A percentile compares a stretch with the other conserved stretches of the same genome.
These are phyloP conservation scores for Leptoteleia sp. DNA, from an alignment of 1,140 invertebrate species.

Conservation along the genomic window DNA sequence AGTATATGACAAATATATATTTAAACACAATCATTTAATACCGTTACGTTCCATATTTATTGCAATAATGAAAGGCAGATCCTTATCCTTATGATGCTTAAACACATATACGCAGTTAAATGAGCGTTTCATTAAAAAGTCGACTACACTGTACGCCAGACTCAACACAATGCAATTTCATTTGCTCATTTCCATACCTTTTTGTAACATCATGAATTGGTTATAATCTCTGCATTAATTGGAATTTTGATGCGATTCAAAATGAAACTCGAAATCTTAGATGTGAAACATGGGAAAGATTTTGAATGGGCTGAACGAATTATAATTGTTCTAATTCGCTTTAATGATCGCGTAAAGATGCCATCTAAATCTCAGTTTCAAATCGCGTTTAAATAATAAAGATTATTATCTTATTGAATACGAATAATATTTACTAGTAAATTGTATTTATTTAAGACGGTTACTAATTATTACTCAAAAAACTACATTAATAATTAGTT, in stretches of 20 bases:
- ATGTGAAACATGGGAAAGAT: slow-evolving; percentile 56
- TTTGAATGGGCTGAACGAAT: slow-evolving; percentile 40
- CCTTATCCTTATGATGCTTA: slow-evolving; percentile 41
- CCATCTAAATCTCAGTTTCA: slow-evolving; percentile 42
- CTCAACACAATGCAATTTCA: slow-evolving; percentile 51
- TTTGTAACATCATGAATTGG: slow-evolving; percentile 56
- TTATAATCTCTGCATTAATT: slow-evolving; percentile 61
- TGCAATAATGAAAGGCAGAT: slow-evolving; percentile 42
- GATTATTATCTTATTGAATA: no score
- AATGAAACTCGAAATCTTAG: slow-evolving; percentile 56
- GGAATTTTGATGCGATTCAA: slow-evolving; percentile 51
- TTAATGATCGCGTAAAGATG: slow-evolving; percentile 39
- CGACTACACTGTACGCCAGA: slow-evolving; percentile 36
- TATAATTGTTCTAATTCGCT: slow-evolving; percentile 61
- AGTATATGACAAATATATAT: slow-evolving; percentile 57
- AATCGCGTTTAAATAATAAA: slow-evolving; percentile 21
- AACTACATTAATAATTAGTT: no score
- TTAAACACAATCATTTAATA: slow-evolving; percentile 56
- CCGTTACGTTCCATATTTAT: slow-evolving; percentile 53
- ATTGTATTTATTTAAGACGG: no score
- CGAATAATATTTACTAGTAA: no score
- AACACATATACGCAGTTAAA: slow-evolving; percentile 49
- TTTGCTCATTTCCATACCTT: slow-evolving; percentile 50
- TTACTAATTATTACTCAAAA: no score
- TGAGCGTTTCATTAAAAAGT: slow-evolving; percentile 61